phyloP scores from a whole-genome alignment of 1,140 invertebrate species.

The Himalopsyche phryganea region DNA sequence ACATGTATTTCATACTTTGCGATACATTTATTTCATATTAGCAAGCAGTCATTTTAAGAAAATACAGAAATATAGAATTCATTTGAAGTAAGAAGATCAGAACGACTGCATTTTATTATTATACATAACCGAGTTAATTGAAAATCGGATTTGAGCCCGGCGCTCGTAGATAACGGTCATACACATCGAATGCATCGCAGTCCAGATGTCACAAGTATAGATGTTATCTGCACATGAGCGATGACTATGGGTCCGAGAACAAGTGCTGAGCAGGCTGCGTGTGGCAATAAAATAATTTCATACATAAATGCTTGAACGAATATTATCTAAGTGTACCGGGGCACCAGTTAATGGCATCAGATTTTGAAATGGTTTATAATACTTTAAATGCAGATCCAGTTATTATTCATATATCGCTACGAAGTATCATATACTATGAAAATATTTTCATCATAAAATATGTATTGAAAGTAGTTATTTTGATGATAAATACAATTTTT shows the following conservation, averaged over 20 bases:
- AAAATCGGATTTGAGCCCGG: constrained; percentile 25
- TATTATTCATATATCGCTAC: too few species aligned
- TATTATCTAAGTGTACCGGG: constrained; percentile 8
- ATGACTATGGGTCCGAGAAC: constrained; percentile 30
- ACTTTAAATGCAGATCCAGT: too few species aligned
- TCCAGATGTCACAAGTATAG: constrained; percentile 30
- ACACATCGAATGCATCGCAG: constrained; percentile 21
- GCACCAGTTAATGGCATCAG: constrained; percentile 8
- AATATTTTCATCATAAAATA: too few species aligned
- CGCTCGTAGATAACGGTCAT: constrained; percentile 18
- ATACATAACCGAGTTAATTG: constrained; percentile 27
- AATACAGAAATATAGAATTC: too few species aligned
- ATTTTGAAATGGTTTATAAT: too few species aligned
- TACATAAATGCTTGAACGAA: constrained; percentile 23
- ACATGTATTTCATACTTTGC: too few species aligned
- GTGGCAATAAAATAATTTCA: constrained; percentile 33
- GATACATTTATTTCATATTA: too few species aligned
- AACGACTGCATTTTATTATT: not conserved
- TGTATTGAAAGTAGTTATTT: too few species aligned
- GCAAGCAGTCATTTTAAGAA: too few species aligned
- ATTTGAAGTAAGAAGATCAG: too few species aligned
- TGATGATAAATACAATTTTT: too few species aligned
- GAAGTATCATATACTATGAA: too few species aligned
- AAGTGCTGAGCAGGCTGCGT: constrained; percentile 25
- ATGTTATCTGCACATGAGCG: constrained; percentile 31